These are phyloP conservation scores for Drosophila mojavensis DNA, from an alignment of 1,140 invertebrate species.

Conservation along the genomic window DNA sequence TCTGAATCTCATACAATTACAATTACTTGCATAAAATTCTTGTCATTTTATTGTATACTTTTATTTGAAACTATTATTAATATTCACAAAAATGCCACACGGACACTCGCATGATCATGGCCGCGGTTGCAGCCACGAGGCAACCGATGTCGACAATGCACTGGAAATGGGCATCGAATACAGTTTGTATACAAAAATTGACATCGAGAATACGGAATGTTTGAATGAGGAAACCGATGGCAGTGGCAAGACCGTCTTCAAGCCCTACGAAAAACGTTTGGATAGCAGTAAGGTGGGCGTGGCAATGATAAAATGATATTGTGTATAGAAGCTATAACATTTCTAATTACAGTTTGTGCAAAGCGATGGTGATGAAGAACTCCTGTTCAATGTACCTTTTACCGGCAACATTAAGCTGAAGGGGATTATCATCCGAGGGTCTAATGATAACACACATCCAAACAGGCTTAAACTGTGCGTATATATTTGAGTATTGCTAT, in stretches of 20 bases:
- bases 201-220: slow-evolving; percentile 94
- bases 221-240: slow-evolving; percentile 94
- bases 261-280: slow-evolving; percentile 94
- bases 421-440: slow-evolving; percentile 95
- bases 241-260: slow-evolving; percentile 95
- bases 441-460: slow-evolving; percentile 93
- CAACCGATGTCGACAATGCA: slow-evolving; percentile 85
- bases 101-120: slow-evolving; percentile 78
- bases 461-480: slow-evolving; percentile 94
- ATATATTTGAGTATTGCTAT: slow-evolving; percentile 3
- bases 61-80: slow-evolving; percentile 26
- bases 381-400: slow-evolving; percentile 98
- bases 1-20: slow-evolving; percentile 9
- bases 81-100: slow-evolving; percentile 65
- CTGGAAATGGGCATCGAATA: slow-evolving; percentile 93
- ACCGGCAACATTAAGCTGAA: slow-evolving; percentile 97
- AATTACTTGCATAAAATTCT: slow-evolving; percentile 47
- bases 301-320: neutral
- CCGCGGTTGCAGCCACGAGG: slow-evolving; percentile 70
- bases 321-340: neutral
- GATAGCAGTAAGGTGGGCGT: slow-evolving; percentile 85
- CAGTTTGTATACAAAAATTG: slow-evolving; percentile 95
- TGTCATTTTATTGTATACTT: slow-evolving; percentile 46
- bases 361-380: slow-evolving; percentile 97
- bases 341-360: slow-evolving; percentile 91